These are phyloP conservation scores for Elachura formosa DNA, from an alignment of 2,113 vertebrate genomes.

Conservation along the genomic window DNA sequence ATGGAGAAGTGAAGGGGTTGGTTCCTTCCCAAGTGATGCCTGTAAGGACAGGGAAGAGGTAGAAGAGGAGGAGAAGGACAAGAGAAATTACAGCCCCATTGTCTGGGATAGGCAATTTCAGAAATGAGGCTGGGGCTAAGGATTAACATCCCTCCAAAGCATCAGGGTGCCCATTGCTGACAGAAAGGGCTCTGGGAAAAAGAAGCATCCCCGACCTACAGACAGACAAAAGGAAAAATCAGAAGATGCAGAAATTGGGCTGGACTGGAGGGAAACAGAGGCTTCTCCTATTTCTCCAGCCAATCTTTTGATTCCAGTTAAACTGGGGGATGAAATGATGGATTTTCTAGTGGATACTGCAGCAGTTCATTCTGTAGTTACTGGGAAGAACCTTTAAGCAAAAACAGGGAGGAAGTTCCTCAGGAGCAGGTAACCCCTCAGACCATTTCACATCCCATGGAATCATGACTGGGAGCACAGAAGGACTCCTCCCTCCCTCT, in stretches of 20 bases:
- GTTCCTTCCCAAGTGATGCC: background rate
- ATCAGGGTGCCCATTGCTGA: background rate
- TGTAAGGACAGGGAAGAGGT: background rate
- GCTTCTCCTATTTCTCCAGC: background rate
- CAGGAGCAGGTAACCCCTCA: background rate
- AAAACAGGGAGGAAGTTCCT: background rate
- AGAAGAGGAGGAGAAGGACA: background rate
- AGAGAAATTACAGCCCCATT: background rate
- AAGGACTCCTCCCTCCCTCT: no score
- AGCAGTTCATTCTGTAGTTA: background rate
- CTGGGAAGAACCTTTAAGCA: background rate
- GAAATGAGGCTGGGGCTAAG: background rate
- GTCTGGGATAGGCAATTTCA: background rate
- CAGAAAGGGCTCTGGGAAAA: background rate
- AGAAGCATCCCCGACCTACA: rapidly evolving
- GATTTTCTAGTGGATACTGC: background rate
- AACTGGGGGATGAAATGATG: background rate
- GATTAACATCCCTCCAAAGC: no score
- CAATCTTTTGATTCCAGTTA: background rate
- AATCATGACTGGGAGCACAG: rapidly evolving
- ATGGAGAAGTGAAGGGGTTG: background rate
- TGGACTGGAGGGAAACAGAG: background rate
- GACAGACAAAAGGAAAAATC: background rate
- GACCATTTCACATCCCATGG: background rate
- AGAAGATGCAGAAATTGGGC: background rate